Conservation (phyloP, 2,113 vertebrate genomes). For the Spilogale gracilis region DNA sequence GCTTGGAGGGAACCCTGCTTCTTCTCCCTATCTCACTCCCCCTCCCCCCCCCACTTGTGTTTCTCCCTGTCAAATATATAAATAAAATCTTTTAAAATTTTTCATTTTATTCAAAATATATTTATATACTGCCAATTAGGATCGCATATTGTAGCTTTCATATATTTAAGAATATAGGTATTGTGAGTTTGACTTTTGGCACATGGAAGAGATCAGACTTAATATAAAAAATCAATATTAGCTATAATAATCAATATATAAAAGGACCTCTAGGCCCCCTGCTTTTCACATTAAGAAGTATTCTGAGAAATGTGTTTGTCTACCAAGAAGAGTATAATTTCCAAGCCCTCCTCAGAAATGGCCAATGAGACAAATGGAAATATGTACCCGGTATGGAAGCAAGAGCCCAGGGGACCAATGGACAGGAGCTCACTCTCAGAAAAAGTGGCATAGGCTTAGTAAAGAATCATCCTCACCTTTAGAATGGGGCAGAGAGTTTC, state of each 20-base stretch:
- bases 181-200: not conserved
- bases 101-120: conserved; percentile 5
- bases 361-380: not conserved
- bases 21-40: no score
- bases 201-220: not conserved
- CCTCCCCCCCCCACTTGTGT: no score
- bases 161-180: not conserved
- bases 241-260: not conserved
- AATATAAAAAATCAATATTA: not conserved
- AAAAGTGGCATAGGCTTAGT: not conserved
- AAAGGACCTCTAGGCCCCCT: not conserved
- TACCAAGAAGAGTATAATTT: not conserved
- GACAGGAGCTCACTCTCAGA: not conserved
- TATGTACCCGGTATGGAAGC: not conserved
- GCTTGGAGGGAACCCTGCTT: no score
- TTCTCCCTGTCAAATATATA: no score
- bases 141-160: not conserved
- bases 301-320: not conserved
- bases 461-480: not conserved
- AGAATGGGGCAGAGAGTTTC: not conserved
- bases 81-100: not conserved
- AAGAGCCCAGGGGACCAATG: not conserved
- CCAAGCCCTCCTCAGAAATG: not conserved
- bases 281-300: not conserved
- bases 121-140: not conserved